Percentiles rank a stretch among this genome's conserved stretches.
These are phyloP conservation scores for Lepus oiostolus DNA, from an alignment of 2,797 vertebrate genomes.

Conservation along the genomic window DNA sequence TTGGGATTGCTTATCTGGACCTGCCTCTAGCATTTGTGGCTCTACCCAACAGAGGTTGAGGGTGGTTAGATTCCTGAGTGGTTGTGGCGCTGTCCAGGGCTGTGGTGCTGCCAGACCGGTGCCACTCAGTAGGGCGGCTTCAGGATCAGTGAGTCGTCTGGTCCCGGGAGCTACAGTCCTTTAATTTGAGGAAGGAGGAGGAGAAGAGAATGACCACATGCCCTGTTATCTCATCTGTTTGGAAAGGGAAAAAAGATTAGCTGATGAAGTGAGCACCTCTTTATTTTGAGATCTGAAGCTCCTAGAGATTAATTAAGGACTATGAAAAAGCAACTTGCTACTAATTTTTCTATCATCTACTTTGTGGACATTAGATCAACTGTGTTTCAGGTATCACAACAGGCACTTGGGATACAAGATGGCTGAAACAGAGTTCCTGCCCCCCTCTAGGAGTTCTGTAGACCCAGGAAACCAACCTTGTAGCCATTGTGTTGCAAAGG, in stretches of 20 bases:
- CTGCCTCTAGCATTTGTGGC: background rate
- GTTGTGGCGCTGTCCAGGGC: background rate
- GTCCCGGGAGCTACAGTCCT: background rate
- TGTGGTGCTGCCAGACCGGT: background rate
- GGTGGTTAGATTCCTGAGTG: background rate
- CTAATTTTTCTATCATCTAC: slow-evolving; percentile 22
- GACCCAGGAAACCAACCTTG: background rate
- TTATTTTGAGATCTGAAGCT: background rate
- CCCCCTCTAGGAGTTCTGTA: background rate
- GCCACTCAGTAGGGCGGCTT: background rate
- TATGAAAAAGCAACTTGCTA: background rate
- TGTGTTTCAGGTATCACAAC: background rate
- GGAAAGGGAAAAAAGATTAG: background rate
- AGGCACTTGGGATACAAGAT: background rate
- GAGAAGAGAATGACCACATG: background rate
- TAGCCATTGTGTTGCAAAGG: too few relatives aligned
- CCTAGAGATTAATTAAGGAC: background rate
- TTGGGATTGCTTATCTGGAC: background rate
- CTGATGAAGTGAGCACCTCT: too few relatives aligned
- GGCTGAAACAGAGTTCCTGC: background rate
- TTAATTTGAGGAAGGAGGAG: background rate
- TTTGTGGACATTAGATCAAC: background rate
- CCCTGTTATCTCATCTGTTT: background rate
- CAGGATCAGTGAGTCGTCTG: background rate
- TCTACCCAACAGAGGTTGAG: background rate